Percentiles rank a stretch among this genome's conserved stretches.
These are phyloP conservation scores for Pteromalus puparum DNA, from an alignment of 1,140 invertebrate species.

Conservation along the genomic window DNA sequence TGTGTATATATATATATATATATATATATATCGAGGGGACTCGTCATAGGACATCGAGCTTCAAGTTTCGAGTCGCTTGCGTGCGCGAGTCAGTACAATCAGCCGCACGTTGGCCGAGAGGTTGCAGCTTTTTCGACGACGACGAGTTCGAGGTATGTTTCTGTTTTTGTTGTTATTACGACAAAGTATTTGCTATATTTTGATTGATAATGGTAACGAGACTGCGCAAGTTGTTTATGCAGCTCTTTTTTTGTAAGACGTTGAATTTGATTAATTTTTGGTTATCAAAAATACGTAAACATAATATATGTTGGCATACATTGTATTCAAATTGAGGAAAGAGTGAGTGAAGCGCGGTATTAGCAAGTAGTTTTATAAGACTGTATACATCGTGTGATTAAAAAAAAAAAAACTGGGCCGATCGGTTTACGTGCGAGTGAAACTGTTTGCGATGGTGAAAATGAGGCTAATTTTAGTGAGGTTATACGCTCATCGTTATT, in stretches of 20 bases:
- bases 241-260: no score
- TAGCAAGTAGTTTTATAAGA: background rate
- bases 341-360: no score
- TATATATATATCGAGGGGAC: background rate
- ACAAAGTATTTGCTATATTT: no score
- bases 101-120: background rate
- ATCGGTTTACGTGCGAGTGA: background rate
- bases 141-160: background rate
- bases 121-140: background rate
- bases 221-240: background rate
- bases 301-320: no score
- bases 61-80: background rate
- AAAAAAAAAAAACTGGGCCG: background rate
- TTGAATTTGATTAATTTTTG: no score
- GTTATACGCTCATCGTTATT: background rate
- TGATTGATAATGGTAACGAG: background rate
- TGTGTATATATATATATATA: background rate
- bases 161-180: no score
- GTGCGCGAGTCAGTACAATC: conserved; percentile 37
- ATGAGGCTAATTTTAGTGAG: no score
- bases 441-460: background rate
- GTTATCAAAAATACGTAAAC: background rate
- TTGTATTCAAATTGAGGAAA: no score
- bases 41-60: background rate
- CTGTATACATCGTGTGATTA: background rate